Evolutionary conservation across 2,797 vertebrate species (phyloP).

Genomic region (Spinibarbus caldwelli): DNA sequence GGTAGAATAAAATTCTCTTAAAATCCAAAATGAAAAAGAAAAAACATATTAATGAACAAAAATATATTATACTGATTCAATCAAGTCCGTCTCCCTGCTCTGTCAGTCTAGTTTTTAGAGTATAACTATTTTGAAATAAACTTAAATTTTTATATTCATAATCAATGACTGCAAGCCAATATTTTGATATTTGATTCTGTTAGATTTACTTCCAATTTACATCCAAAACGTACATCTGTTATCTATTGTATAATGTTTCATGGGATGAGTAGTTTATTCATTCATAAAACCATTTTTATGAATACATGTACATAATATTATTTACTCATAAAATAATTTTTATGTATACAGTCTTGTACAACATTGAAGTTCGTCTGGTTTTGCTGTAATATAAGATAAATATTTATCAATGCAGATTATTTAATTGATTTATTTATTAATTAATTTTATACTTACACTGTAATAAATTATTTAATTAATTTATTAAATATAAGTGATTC

Average conservation of each 20-base stretch:
- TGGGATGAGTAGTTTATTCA: background rate
- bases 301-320: too few relatives aligned
- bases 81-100: too few relatives aligned
- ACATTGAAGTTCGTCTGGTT: background rate
- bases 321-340: background rate
- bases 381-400: background rate
- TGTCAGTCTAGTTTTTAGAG: background rate
- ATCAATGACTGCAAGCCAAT: background rate
- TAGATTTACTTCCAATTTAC: background rate
- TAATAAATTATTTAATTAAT: background rate
- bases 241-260: background rate
- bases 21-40: too few relatives aligned
- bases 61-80: too few relatives aligned
- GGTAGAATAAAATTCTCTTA: too few relatives aligned
- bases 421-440: background rate
- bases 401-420: background rate
- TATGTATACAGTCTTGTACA: background rate
- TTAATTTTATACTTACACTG: background rate
- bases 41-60: too few relatives aligned
- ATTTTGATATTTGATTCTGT: background rate
- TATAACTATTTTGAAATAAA: background rate
- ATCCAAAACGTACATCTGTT: background rate
- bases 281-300: too few relatives aligned
- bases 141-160: background rate
- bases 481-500: too few relatives aligned